phyloP scores from a whole-genome alignment of 2,797 vertebrate genomes.

The Malurus splendens region DNA sequence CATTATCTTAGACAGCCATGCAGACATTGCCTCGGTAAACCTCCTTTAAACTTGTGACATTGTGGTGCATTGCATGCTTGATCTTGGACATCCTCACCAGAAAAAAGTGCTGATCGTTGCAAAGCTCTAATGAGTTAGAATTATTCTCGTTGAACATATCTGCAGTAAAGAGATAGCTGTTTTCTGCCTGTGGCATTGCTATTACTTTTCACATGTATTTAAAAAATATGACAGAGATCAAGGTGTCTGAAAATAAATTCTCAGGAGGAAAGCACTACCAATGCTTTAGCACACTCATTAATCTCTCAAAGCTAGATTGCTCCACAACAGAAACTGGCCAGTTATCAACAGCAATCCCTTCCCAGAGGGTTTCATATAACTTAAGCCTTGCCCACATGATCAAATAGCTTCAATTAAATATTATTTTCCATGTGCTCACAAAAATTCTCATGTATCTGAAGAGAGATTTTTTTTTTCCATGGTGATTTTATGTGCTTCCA shows the following conservation, averaged over 20 bases:
- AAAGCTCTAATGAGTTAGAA: not conserved
- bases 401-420: not conserved
- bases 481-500: not conserved
- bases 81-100: not conserved
- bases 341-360: not conserved
- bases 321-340: not conserved
- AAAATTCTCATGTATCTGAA: not conserved
- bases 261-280: not conserved
- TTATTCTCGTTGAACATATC: not conserved
- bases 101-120: not conserved
- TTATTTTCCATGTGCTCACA: not conserved
- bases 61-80: not conserved
- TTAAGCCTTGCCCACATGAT: not conserved
- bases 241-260: slow-evolving; percentile 16
- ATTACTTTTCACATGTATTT: not conserved
- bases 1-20: not conserved
- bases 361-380: not conserved
- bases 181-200: not conserved
- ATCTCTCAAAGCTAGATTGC: not conserved
- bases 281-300: not conserved
- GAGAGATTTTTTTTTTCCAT: not conserved
- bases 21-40: not conserved
- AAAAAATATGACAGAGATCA: not conserved
- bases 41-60: not conserved
- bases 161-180: slow-evolving; percentile 4